Percentiles rank a stretch among this genome's conserved stretches.
Evolutionary conservation across 2,113 vertebrate species (phyloP).

Genomic region (Bolborhynchus lineola): DNA sequence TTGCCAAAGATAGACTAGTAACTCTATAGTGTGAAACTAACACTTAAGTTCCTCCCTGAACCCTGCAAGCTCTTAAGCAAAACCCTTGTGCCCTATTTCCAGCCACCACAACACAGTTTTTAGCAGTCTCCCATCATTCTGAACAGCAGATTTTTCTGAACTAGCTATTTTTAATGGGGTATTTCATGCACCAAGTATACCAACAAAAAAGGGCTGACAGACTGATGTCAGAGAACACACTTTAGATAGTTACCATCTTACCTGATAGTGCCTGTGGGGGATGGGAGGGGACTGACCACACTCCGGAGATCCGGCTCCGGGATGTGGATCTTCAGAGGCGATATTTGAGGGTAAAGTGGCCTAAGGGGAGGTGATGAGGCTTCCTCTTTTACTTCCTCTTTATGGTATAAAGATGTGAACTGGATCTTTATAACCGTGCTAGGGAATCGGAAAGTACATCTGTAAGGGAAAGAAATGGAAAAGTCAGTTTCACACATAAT

Average conservation of each 20-base stretch:
- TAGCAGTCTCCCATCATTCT: not conserved
- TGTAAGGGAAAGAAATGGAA: conserved; percentile 36
- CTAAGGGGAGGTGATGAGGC: conserved; percentile 82
- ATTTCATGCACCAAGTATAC: not conserved
- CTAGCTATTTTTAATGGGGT: not conserved
- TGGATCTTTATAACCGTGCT: conserved; percentile 98
- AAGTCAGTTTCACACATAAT: not conserved
- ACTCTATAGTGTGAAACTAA: not conserved
- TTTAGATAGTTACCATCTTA: conserved; percentile 49
- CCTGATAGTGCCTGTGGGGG: conserved; percentile 98
- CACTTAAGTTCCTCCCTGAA: not conserved
- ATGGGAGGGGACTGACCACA: conserved; percentile 89
- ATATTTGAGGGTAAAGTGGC: conserved; percentile 91
- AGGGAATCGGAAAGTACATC: conserved; percentile 95
- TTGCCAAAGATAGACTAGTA: conserved; percentile 26
- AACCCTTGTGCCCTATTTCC: not conserved
- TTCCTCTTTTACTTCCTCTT: conserved; percentile 80
- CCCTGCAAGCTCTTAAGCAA: not conserved
- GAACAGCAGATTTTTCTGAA: not conserved
- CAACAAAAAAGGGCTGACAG: not conserved
- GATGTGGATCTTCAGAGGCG: conserved; percentile 96
- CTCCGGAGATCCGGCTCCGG: conserved; percentile 92
- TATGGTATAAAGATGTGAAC: conserved; percentile 87
- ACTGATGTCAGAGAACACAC: not conserved
- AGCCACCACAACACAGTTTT: not conserved